Base-by-base conservation (phyloP, 2,888 invertebrate species). In the Lithophane leautieri region DNA sequence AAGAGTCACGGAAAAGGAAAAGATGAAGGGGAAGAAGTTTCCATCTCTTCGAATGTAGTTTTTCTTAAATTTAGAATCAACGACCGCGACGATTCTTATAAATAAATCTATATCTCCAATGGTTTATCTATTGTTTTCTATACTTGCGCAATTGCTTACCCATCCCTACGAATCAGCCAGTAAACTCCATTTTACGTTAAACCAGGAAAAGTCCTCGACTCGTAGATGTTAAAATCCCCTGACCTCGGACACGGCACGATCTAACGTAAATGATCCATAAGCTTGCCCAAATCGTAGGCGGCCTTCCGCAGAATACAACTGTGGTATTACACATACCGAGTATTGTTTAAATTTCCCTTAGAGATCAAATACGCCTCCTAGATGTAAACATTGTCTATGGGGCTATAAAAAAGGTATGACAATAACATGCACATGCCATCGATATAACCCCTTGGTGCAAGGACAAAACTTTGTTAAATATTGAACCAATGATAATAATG, bases 241-340 rank as follows among this genome's bases (percentile, higher is more conserved):
- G 62, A 67, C 14, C 42, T 74, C 19, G 16, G 4, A 25, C n/a
- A n/a, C 4, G 16, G 25, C 19, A 66, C 60, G 25, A 42, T 66
- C 54, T 22, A 50, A 42, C 12, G 52, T 52, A 81, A 81, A 68
- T 68, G n/a, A 75, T 40, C 44, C 47, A 25, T 47, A 63, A 75
- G 62, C 44, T 69, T 63, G 9, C 22, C 40, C 54, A 65, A 76
- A 76, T 25, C 12, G 52, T 60, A 47, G 9, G 11, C 25, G 1
- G 22, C 1, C 16, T 42, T 40, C 28, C 0, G 0, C 47, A n/a
- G 76, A 81, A 79, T 79, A 70, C 47, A 70, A 81, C 81, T 76
- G 28, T 40, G 12, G 16, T 47, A 63, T 81, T 68, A 63, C 4
- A 52, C 16, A 34, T 25, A 50, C 22, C 74, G 6, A 62, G 56